Evolutionary conservation across 2,113 vertebrate species (phyloP).

Genomic region (Lasiurus cinereus): DNA sequence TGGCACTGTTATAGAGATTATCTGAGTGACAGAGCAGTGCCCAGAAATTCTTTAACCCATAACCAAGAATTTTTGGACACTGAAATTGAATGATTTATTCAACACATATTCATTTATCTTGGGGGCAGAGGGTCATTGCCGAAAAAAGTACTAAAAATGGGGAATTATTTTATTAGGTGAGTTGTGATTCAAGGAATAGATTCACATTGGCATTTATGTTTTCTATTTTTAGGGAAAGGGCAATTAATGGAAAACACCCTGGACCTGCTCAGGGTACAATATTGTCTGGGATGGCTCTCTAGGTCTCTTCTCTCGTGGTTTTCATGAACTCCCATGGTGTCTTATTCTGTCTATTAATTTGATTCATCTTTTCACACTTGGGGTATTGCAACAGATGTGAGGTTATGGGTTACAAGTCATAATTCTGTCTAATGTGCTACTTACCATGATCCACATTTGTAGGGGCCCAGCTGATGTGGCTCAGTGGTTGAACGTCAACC

Average conservation of each 20-base stretch:
- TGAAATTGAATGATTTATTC: neutral
- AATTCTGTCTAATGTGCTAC: neutral
- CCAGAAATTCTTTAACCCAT: neutral
- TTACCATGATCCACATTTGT: neutral
- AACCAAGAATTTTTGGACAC: neutral
- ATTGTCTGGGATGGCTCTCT: neutral
- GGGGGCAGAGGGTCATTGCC: neutral
- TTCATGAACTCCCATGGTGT: neutral
- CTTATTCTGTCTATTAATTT: neutral
- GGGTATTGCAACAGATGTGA: neutral
- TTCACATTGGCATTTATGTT: neutral
- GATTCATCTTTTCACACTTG: neutral
- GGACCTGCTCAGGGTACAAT: neutral
- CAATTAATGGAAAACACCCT: neutral
- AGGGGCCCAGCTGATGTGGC: too few relatives aligned
- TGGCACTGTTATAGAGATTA: neutral
- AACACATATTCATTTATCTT: slow-evolving; percentile 1
- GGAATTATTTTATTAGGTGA: neutral
- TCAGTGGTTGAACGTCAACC: too few relatives aligned
- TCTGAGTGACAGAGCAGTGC: neutral
- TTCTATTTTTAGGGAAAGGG: neutral
- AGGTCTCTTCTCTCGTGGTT: neutral
- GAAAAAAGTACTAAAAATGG: slow-evolving; percentile 16
- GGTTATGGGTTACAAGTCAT: neutral
- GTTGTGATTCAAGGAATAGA: neutral